These are phyloP conservation scores for Stratiomys singularior DNA, from an alignment of 2,888 invertebrate species.

Conservation along the genomic window DNA sequence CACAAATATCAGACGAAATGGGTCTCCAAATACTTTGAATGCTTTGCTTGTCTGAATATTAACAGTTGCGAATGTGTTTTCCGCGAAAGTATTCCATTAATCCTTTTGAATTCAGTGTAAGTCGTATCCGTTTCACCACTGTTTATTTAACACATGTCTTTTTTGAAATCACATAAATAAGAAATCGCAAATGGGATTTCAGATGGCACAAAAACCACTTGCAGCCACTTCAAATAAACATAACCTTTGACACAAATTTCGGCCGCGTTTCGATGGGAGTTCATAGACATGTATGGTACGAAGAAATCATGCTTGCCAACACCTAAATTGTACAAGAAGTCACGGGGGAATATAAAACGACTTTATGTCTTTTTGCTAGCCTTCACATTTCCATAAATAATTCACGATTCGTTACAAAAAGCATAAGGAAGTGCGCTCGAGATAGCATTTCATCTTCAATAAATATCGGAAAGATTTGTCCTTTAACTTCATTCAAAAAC, in stretches of 20 bases:
- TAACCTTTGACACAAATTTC: slow-evolving; percentile 44
- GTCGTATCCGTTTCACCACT: background rate
- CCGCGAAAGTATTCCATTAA: slow-evolving; percentile 29
- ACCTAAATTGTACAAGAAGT: background rate
- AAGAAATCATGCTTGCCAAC: background rate
- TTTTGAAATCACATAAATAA: slow-evolving; percentile 11
- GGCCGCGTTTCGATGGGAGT: slow-evolving; percentile 31
- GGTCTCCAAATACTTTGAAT: background rate
- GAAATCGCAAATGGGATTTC: slow-evolving; percentile 16
- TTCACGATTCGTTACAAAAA: slow-evolving; percentile 42
- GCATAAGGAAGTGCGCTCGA: slow-evolving; percentile 49
- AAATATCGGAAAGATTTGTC: slow-evolving; percentile 45
- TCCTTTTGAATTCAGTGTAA: background rate
- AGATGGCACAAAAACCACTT: slow-evolving; percentile 47
- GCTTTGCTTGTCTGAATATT: background rate
- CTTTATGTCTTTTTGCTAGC: slow-evolving; percentile 15
- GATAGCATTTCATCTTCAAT: slow-evolving; percentile 51
- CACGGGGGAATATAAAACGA: background rate
- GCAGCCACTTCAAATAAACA: slow-evolving; percentile 44
- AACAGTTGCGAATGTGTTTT: background rate
- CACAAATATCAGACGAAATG: background rate
- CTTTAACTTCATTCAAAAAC: background rate
- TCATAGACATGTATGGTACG: background rate
- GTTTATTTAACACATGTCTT: slow-evolving; percentile 20
- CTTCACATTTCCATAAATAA: slow-evolving; percentile 44